A percentile compares a stretch with the other conserved stretches of the same genome.
These are phyloP conservation scores for Platysteira castanea DNA, from an alignment of 2,113 vertebrate genomes.

Conservation along the genomic window DNA sequence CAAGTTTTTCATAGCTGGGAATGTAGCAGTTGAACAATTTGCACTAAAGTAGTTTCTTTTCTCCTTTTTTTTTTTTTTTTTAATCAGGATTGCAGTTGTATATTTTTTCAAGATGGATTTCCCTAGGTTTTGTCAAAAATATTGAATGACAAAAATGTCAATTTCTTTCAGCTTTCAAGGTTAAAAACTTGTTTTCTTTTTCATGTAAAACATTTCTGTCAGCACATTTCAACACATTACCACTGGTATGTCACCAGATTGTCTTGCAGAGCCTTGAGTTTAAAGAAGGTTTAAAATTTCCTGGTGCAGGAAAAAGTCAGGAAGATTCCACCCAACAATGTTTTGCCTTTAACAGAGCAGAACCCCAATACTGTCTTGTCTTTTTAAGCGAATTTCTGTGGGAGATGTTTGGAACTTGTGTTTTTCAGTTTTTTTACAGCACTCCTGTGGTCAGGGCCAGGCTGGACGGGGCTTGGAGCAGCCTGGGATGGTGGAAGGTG, in stretches of 20 bases:
- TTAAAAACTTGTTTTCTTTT: background rate
- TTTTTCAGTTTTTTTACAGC: background rate
- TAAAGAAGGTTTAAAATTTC: background rate
- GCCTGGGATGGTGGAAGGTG: accelerated
- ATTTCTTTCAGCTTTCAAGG: background rate
- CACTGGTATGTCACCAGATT: background rate
- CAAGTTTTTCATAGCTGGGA: background rate
- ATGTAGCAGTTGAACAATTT: background rate
- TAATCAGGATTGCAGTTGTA: background rate
- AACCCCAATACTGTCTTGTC: background rate
- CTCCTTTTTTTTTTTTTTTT: background rate
- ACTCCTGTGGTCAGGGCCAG: background rate
- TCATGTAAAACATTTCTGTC: background rate
- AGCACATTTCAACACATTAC: background rate
- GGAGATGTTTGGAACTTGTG: background rate
- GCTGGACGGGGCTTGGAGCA: background rate
- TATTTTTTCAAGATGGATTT: background rate
- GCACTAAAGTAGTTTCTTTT: accelerated
- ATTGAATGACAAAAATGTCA: background rate
- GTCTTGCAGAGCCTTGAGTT: background rate
- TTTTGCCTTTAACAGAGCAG: background rate
- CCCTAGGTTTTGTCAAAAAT: background rate
- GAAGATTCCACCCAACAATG: background rate
- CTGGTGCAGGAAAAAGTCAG: background rate
- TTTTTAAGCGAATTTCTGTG: background rate